Percentiles rank a stretch among this genome's conserved stretches.
These are phyloP conservation scores for Lamprologus speciosus DNA, from an alignment of 2,113 vertebrate species.

Conservation along the genomic window DNA sequence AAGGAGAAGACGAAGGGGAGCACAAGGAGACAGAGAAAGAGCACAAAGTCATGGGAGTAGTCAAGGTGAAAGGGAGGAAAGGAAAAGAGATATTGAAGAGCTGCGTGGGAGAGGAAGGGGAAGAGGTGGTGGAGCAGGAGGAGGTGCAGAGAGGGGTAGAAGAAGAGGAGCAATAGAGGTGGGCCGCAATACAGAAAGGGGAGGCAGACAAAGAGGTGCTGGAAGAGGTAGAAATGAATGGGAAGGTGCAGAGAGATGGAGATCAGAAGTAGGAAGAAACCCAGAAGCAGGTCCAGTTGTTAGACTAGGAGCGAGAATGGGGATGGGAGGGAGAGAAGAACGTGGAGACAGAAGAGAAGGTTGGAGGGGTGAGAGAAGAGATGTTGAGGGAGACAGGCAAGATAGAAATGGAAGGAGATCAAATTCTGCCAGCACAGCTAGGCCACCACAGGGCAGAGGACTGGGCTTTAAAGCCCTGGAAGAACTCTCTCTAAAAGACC, in stretches of 20 bases:
- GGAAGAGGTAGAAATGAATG: background rate
- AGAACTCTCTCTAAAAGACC: constrained; percentile 75
- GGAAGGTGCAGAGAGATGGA: background rate
- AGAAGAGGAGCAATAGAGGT: background rate
- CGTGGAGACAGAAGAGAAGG: constrained; percentile 22
- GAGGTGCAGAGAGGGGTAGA: background rate
- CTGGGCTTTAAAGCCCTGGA: constrained; percentile 76
- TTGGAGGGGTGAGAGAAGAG: constrained; percentile 14
- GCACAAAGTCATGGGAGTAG: background rate
- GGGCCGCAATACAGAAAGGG: background rate
- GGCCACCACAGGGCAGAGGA: constrained; percentile 28
- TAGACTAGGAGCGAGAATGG: background rate
- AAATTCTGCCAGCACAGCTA: background rate
- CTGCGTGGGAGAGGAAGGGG: background rate
- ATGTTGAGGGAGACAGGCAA: constrained; percentile 13
- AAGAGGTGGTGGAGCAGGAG: background rate
- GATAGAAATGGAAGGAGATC: background rate
- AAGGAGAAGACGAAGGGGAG: background rate
- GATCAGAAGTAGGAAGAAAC: background rate
- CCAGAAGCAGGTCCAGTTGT: background rate
- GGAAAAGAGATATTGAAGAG: background rate
- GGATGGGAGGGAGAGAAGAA: background rate
- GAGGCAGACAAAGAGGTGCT: background rate
- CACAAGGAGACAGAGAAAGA: background rate
- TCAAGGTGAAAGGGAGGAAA: background rate